Percentiles rank a stretch among this genome's conserved stretches.
phyloP scores from a whole-genome alignment of 2,797 vertebrate genomes.

The Lepus townsendii region DNA sequence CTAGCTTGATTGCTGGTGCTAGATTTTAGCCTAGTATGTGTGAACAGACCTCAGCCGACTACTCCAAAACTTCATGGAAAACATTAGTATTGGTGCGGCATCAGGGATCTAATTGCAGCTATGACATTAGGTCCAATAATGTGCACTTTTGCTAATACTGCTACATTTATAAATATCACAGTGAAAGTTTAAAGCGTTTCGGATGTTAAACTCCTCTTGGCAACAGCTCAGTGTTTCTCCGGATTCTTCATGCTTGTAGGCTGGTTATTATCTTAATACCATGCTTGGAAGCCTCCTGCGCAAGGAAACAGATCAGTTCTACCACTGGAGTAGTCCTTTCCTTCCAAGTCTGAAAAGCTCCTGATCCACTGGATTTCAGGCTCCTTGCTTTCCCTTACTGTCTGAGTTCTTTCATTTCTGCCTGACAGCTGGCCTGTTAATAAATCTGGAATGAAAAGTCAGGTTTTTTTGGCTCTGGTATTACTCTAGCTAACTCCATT shows the following conservation, averaged over 20 bases:
- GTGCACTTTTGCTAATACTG: slow-evolving; percentile 34
- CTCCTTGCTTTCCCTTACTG: background rate
- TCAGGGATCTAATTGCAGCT: background rate
- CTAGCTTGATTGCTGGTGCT: background rate
- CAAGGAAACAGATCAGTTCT: background rate
- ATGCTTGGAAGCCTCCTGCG: background rate
- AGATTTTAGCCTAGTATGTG: background rate
- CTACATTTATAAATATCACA: slow-evolving; percentile 48
- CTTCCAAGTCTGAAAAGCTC: background rate
- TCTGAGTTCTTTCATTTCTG: slow-evolving; percentile 12
- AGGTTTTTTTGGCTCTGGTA: background rate
- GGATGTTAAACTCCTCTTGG: background rate
- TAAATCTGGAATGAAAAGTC: slow-evolving; percentile 28
- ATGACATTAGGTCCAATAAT: slow-evolving; percentile 6
- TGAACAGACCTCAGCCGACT: background rate
- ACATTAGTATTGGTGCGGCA: background rate
- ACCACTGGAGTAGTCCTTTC: background rate
- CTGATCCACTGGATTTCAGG: background rate
- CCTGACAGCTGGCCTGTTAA: background rate
- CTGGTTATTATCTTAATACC: background rate
- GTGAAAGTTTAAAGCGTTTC: slow-evolving; percentile 17
- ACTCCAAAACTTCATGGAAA: slow-evolving; percentile 49
- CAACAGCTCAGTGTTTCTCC: slow-evolving; percentile 33
- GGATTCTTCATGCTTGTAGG: background rate
- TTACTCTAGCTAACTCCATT: slow-evolving; percentile 5